These are phyloP conservation scores for Arctocebus calabarensis DNA, from an alignment of 2,797 vertebrate species.

Conservation along the genomic window DNA sequence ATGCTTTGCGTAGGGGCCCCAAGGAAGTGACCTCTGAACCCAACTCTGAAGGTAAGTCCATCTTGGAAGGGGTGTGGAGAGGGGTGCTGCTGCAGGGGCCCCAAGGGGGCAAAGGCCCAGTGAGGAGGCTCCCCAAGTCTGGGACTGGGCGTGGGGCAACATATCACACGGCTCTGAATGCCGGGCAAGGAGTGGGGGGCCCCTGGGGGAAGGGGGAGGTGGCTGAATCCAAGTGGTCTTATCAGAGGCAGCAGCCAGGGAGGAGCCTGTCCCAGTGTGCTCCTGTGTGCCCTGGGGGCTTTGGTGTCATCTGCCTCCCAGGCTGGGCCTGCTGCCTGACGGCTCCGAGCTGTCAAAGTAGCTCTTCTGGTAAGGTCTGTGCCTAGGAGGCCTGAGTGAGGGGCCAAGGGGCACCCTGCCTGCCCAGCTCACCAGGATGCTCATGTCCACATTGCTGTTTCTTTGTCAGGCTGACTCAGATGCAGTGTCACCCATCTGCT, in stretches of 20 bases:
- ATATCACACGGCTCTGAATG: neutral
- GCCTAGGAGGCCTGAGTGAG: neutral
- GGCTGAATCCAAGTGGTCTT: neutral
- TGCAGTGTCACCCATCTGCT: too few relatives aligned
- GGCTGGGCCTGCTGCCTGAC: neutral
- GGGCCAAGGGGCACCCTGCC: accelerated
- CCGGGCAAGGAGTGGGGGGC: neutral
- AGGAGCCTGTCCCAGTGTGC: neutral
- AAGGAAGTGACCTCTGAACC: neutral
- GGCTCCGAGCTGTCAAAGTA: neutral
- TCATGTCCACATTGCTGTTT: too few relatives aligned
- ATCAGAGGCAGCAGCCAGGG: neutral
- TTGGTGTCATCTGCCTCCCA: neutral
- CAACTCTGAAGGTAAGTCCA: neutral
- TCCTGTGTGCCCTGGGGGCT: too few relatives aligned
- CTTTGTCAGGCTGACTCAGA: neutral
- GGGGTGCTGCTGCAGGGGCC: neutral
- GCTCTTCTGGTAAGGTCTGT: neutral
- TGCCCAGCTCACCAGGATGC: neutral
- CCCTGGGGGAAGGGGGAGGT: too few relatives aligned
- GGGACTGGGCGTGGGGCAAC: neutral
- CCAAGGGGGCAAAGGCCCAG: neutral
- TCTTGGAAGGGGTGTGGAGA: neutral
- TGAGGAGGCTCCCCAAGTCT: neutral
- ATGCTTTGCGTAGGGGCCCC: neutral